Evolutionary conservation across 2,113 vertebrate genomes (phyloP).

Genomic region (Hippopotamus amphibius): DNA sequence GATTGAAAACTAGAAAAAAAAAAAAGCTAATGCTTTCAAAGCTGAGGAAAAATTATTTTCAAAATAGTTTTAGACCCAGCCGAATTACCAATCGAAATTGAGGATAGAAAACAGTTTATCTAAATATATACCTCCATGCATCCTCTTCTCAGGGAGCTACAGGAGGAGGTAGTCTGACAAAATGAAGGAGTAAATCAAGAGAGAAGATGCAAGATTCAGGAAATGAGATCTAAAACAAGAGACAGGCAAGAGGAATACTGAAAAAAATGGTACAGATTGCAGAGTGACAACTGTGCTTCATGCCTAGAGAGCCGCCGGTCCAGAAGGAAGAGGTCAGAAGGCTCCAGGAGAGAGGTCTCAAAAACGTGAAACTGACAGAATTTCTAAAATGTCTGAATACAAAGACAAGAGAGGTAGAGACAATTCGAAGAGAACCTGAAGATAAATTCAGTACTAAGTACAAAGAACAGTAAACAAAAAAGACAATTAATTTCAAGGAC

Average conservation of each 20-base stretch:
- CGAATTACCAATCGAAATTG: background rate
- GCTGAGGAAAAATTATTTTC: background rate
- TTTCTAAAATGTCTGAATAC: background rate
- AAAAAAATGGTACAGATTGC: background rate
- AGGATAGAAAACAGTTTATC: background rate
- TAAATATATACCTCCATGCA: background rate
- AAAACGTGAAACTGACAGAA: background rate
- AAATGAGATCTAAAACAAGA: background rate
- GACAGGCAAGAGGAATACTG: background rate
- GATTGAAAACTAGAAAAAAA: background rate
- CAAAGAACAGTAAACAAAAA: constrained; percentile 7
- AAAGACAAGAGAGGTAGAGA: background rate
- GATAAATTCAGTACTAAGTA: background rate
- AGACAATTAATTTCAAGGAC: background rate
- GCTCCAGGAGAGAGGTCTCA: background rate
- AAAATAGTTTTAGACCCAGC: background rate
- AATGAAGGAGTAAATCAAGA: background rate
- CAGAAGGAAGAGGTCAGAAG: background rate
- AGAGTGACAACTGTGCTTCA: background rate
- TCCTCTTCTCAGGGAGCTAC: background rate
- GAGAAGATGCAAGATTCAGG: background rate
- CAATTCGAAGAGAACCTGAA: background rate
- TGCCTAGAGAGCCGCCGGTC: background rate
- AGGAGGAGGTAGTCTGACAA: background rate
- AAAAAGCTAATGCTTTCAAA: background rate